Base-by-base conservation (phyloP, 1,140 invertebrate species). In the Drosophila insularis region DNA sequence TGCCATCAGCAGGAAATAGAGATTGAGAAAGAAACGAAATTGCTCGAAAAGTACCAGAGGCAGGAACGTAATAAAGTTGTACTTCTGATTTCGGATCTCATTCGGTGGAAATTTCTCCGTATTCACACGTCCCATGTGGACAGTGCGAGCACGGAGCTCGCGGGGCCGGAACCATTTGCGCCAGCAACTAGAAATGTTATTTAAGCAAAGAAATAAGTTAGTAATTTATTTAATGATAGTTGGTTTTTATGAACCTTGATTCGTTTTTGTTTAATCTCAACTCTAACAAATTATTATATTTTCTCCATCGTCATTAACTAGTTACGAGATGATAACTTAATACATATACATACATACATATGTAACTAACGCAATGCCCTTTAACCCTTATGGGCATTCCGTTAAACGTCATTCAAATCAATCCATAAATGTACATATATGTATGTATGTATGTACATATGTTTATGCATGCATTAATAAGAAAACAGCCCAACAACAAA, bases 1-100 rank as follows among this genome's bases (percentile, higher is more conserved):
- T 2, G 99, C 98, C 98, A 99, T 99, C 43, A 99, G 93, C 50
- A 99, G 93, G 93, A 99, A 99, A 90, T 99, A 99, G 8, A 99
- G 92, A 93, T 99, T 99, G 54, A 99, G 94, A 92, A 99, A 99
- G 92, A 99, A 99, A 89, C 98, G 98, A 93, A 99, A 99, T 92
- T 99, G 99, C 93, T 99, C 97, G 93, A 96, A 99, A 53, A 99
- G 93, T 50, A 99, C 99, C 93, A 99, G 92, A 56, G 99, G 99
- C 90, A 99, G 94, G 94, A 99, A 99, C 89, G 98, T 98, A 73
- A 99, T 95, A 77, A 99, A 95, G 92, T 98, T 99, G 93, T 99
- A 99, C 94, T 99, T 99, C 90, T 94, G 98, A 94, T 99, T 99
- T 78, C 97, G 95, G 70, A 99, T 98, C 72, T 98, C 97, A 94